Percentiles rank a stretch among this genome's conserved stretches.
These are phyloP conservation scores for Drosophila formosana DNA, from an alignment of 2,888 invertebrate species.

Conservation along the genomic window DNA sequence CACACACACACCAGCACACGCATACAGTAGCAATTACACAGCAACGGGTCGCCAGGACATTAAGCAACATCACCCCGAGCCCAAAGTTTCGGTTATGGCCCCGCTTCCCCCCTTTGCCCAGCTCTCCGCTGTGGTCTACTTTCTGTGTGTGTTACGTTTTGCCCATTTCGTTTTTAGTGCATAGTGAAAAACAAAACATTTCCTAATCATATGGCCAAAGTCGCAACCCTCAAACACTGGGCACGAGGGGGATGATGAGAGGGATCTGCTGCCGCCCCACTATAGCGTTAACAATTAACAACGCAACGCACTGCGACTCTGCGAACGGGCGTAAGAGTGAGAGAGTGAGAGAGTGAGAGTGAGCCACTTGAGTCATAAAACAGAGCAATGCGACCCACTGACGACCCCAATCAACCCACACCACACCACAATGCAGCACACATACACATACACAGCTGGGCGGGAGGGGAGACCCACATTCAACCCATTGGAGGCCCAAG, in stretches of 20 bases:
- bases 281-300: slow-evolving; percentile 71
- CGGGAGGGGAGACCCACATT: not conserved
- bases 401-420: slow-evolving; percentile 62
- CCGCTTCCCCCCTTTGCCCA: slow-evolving; percentile 7
- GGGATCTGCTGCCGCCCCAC: not conserved
- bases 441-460: too few species aligned
- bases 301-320: slow-evolving; percentile 66
- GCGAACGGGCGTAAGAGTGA: slow-evolving; percentile 19
- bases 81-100: slow-evolving; percentile 47
- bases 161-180: slow-evolving; percentile 71
- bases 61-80: slow-evolving; percentile 67
- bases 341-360: not conserved
- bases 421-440: slow-evolving; percentile 7
- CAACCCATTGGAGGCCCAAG: slow-evolving; percentile 18
- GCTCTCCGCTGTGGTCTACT: slow-evolving; percentile 11
- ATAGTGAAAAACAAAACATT: slow-evolving; percentile 79
- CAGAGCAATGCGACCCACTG: slow-evolving; percentile 58
- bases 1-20: slow-evolving; percentile 21
- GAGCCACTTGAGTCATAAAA: slow-evolving; percentile 75
- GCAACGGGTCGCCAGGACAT: slow-evolving; percentile 67
- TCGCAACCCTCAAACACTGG: slow-evolving; percentile 38
- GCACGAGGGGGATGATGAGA: not conserved
- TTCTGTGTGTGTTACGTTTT: slow-evolving; percentile 32
- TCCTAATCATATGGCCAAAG: slow-evolving; percentile 74
- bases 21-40: slow-evolving; percentile 60